Conservation (phyloP, 2,113 vertebrate species). For the Rhinichthys klamathensis region DNA sequence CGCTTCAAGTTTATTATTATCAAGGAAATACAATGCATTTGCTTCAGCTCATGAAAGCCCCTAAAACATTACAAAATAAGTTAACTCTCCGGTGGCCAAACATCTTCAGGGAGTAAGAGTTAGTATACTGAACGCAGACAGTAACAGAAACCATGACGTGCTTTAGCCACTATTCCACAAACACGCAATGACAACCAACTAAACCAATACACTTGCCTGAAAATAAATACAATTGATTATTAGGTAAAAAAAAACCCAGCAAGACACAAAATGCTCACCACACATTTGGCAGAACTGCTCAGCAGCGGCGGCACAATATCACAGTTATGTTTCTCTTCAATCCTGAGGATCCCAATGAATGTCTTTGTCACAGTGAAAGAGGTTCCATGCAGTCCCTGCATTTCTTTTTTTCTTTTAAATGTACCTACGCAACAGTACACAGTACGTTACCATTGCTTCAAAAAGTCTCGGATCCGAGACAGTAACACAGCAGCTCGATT, state of each 20-base stretch:
- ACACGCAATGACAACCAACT: background rate
- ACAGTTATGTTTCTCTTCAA: slow-evolving; percentile 27
- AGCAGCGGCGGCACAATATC: slow-evolving; percentile 17
- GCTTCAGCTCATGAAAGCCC: slow-evolving; percentile 32
- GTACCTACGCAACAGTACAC: slow-evolving; percentile 34
- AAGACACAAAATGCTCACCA: slow-evolving; percentile 19
- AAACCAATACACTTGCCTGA: slow-evolving; percentile 17
- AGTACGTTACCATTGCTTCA: slow-evolving; percentile 41
- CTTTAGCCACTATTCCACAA: background rate
- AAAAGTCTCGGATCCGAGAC: slow-evolving; percentile 32
- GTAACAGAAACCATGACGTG: slow-evolving; percentile 40
- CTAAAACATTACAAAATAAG: slow-evolving; percentile 52
- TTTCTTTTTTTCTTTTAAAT: slow-evolving; percentile 22
- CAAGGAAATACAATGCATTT: slow-evolving; percentile 6
- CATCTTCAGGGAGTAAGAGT: slow-evolving; percentile 15
- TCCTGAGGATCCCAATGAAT: slow-evolving; percentile 38
- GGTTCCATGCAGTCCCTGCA: slow-evolving; percentile 45
- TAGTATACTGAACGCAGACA: slow-evolving; percentile 44
- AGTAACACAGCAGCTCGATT: slow-evolving; percentile 45
- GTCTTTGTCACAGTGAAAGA: slow-evolving; percentile 55
- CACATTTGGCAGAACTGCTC: slow-evolving; percentile 3
- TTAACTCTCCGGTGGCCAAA: slow-evolving; percentile 46
- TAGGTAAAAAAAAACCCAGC: background rate
- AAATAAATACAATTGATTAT: slow-evolving; percentile 56
- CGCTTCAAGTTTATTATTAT: slow-evolving; percentile 49